Percentiles rank a stretch among this genome's conserved stretches.
phyloP scores from a whole-genome alignment of 2,797 vertebrate species.

The Sebastes cheni region DNA sequence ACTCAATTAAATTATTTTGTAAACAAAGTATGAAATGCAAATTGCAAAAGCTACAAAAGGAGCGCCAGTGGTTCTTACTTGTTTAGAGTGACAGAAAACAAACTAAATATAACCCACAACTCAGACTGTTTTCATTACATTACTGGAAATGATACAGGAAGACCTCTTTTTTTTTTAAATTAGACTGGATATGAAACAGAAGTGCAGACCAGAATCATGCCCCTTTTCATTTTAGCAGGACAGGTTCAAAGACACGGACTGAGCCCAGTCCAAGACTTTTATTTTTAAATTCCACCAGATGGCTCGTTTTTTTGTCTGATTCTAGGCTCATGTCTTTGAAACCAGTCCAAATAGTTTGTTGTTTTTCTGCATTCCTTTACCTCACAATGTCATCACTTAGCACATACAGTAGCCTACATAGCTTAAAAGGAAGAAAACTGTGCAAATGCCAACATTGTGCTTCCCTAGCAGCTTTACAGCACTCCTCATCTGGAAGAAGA shows the following conservation, averaged over 20 bases:
- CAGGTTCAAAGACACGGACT: constrained; percentile 45
- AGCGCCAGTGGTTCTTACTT: constrained; percentile 45
- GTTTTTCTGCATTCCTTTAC: constrained; percentile 28
- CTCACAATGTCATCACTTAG: background rate
- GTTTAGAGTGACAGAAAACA: constrained; percentile 63
- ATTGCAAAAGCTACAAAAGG: constrained; percentile 26
- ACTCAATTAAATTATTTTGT: constrained; percentile 7
- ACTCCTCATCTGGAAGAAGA: constrained; percentile 13
- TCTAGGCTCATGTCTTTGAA: constrained; percentile 33
- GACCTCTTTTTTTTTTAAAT: background rate
- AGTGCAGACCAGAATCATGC: constrained; percentile 39
- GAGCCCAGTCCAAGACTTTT: constrained; percentile 36
- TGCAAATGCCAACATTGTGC: constrained; percentile 41
- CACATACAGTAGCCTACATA: background rate
- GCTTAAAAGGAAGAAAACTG: constrained; percentile 16
- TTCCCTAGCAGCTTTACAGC: constrained; percentile 34
- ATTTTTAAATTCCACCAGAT: constrained; percentile 45
- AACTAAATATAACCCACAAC: constrained; percentile 54
- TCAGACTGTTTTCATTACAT: constrained; percentile 65
- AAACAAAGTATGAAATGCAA: constrained; percentile 50
- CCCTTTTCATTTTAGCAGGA: constrained; percentile 47
- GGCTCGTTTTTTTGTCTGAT: constrained; percentile 37
- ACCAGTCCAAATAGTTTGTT: constrained; percentile 7
- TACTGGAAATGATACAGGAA: constrained; percentile 49
- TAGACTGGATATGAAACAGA: constrained; percentile 55